Conservation (phyloP, 2,113 vertebrate species). For the Genyomyrus donnyi region DNA sequence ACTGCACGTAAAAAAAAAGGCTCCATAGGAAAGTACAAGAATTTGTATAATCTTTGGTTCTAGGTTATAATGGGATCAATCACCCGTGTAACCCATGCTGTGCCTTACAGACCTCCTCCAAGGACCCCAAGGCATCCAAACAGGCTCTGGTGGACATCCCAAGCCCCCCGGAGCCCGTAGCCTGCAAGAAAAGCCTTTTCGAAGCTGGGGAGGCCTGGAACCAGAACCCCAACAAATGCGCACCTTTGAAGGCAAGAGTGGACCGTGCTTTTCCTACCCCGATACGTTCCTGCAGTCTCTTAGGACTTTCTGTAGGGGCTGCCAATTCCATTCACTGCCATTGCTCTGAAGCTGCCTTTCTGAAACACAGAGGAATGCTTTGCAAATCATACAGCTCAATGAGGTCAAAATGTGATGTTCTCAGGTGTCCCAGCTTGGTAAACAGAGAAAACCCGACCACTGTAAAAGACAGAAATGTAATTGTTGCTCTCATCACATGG, state of each 20-base stretch:
- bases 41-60: neutral
- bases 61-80: neutral
- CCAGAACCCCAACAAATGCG: slow-evolving; percentile 44
- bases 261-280: neutral
- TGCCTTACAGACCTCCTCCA: slow-evolving; percentile 47
- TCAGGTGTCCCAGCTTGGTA: neutral
- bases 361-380: neutral
- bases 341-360: neutral
- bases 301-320: neutral
- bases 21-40: neutral
- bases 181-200: slow-evolving; percentile 69
- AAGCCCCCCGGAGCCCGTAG: slow-evolving; percentile 56
- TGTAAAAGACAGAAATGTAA: neutral
- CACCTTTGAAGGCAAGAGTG: slow-evolving; percentile 58
- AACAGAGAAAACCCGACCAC: neutral
- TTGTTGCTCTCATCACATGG: neutral
- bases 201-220: slow-evolving; percentile 66
- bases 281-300: neutral
- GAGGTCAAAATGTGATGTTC: neutral
- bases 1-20: neutral
- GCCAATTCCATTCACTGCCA: neutral
- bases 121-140: slow-evolving; percentile 50
- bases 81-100: neutral
- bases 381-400: neutral
- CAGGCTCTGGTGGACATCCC: slow-evolving; percentile 64